phyloP scores from a whole-genome alignment of 2,113 vertebrate genomes.

The Peromyscus californicus region DNA sequence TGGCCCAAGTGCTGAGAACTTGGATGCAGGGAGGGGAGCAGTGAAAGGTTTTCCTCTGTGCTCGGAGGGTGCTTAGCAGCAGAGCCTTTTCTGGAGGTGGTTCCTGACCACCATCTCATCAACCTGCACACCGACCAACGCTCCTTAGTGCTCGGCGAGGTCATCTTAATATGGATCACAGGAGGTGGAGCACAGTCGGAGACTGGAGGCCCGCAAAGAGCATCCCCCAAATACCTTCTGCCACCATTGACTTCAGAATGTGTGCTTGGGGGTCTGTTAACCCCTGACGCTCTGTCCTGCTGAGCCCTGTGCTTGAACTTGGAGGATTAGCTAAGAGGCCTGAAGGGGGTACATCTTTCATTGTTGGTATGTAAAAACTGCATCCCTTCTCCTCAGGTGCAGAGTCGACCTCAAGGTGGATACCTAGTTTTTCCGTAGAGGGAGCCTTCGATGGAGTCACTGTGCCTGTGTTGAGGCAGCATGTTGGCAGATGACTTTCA shows the following conservation, averaged over 20 bases:
- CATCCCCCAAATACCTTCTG: neutral
- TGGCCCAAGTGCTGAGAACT: neutral
- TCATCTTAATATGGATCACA: neutral
- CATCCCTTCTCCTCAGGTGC: neutral
- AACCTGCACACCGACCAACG: neutral
- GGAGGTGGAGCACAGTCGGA: neutral
- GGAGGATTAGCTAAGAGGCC: neutral
- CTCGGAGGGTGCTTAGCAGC: neutral
- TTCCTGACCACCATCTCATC: neutral
- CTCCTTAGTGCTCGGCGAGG: neutral
- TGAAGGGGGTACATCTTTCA: accelerated
- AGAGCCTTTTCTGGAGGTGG: neutral
- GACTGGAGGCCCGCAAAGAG: accelerated
- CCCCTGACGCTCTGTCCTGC: neutral
- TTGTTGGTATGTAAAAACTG: neutral
- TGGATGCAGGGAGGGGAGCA: no score
- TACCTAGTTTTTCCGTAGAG: neutral
- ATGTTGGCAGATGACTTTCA: neutral
- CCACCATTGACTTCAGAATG: neutral
- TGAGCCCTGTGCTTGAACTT: neutral
- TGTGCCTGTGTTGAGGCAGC: accelerated
- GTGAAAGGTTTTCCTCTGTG: neutral
- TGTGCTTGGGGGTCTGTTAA: neutral
- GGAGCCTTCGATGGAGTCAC: no score
- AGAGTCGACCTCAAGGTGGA: neutral